These are phyloP conservation scores for Halcyon leucocephala DNA, from an alignment of 2,797 vertebrate species.

Conservation along the genomic window DNA sequence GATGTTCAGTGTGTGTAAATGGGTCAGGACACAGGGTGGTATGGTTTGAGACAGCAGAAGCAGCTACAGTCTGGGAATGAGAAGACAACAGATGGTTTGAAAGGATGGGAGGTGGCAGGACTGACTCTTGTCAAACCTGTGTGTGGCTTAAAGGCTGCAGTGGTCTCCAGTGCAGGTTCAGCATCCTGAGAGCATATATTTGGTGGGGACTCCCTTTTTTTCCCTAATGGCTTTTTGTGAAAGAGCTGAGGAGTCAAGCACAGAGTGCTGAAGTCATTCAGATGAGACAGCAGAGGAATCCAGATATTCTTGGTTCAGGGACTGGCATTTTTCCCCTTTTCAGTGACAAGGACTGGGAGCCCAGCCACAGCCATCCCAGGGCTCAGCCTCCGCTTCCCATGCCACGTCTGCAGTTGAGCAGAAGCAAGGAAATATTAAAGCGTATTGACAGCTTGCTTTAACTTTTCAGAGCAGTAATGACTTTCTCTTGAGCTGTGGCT, in stretches of 20 bases:
- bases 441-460: neutral
- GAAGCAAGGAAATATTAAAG: neutral
- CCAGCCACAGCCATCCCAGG: neutral
- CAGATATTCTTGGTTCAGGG: neutral
- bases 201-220: neutral
- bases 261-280: neutral
- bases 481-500: slow-evolving; percentile 10
- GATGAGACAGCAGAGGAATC: neutral
- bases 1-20: accelerated
- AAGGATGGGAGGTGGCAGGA: neutral
- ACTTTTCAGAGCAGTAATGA: neutral
- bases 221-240: neutral
- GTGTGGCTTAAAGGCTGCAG: neutral
- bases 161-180: neutral
- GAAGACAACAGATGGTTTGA: neutral
- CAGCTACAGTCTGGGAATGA: neutral
- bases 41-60: neutral
- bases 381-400: accelerated
- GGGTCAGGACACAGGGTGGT: neutral
- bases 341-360: neutral
- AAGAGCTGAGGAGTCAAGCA: neutral
- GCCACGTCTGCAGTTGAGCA: slow-evolving; percentile 39
- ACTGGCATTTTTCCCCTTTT: neutral
- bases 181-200: neutral
- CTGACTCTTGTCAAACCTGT: neutral